Conservation (phyloP, 2,888 invertebrate species). For the Drosophila engyochracea region DNA sequence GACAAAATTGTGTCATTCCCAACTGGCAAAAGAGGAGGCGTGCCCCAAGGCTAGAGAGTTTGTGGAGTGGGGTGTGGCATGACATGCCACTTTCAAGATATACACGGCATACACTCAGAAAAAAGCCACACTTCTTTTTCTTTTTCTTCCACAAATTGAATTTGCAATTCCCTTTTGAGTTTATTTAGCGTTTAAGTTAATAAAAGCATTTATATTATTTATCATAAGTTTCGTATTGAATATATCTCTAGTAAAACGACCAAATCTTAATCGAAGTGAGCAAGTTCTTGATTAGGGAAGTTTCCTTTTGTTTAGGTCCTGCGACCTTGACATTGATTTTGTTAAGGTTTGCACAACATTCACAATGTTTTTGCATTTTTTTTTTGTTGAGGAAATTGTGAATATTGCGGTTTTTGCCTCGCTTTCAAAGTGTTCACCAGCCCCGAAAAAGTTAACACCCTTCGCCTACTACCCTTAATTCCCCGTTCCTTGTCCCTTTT, state of each 20-base stretch:
- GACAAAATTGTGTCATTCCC: slow-evolving; percentile 25
- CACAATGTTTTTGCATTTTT: background rate
- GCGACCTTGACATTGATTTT: background rate
- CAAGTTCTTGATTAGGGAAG: background rate
- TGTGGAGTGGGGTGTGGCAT: background rate
- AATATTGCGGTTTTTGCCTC: slow-evolving; percentile 47
- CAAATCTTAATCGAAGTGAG: background rate
- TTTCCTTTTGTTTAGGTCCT: background rate
- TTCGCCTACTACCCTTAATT: background rate
- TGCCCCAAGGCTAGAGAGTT: background rate
- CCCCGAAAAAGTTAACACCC: slow-evolving; percentile 38
- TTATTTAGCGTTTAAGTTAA: background rate
- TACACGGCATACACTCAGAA: slow-evolving; percentile 16
- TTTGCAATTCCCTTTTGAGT: background rate
- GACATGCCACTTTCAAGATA: slow-evolving; percentile 62
- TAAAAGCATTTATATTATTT: background rate
- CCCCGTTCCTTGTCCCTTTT: background rate
- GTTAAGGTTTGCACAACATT: background rate
- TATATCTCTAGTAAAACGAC: background rate
- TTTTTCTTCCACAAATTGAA: background rate
- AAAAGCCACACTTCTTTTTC: background rate
- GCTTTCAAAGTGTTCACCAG: slow-evolving; percentile 30
- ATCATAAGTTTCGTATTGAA: background rate
- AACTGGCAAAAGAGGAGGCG: background rate
- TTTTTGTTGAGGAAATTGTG: slow-evolving; percentile 26